These are phyloP conservation scores for Daphoenositta chrysoptera DNA, from an alignment of 2,113 vertebrate genomes.

Conservation along the genomic window DNA sequence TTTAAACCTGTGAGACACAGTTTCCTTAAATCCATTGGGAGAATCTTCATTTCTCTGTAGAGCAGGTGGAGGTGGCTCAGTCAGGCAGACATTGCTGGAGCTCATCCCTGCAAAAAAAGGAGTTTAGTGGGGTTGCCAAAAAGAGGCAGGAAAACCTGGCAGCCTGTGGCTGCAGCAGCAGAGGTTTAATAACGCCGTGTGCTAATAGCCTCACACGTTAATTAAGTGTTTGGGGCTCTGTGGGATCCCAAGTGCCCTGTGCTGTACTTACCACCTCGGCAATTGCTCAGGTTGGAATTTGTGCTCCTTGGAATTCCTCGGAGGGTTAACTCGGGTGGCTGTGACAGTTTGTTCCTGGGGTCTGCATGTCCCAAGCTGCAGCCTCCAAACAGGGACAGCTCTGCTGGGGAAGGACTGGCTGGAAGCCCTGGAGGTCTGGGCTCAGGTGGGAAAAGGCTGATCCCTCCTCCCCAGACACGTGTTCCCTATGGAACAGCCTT, in stretches of 20 bases:
- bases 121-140: neutral
- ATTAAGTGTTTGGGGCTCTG: conserved; percentile 41
- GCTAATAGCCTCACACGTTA: conserved; percentile 41
- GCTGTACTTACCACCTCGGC: neutral
- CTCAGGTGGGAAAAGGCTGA: neutral
- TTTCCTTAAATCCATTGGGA: neutral
- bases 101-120: neutral
- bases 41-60: accelerated
- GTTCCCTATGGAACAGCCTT: accelerated
- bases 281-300: neutral
- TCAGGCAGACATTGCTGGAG: neutral
- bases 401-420: neutral
- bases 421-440: neutral
- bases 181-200: conserved; percentile 25
- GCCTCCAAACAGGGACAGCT: accelerated
- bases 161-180: neutral
- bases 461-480: neutral
- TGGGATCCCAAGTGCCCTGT: neutral
- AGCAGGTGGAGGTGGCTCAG: neutral
- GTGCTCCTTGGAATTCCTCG: neutral
- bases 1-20: accelerated
- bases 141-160: neutral
- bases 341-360: neutral
- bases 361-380: neutral
- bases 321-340: neutral